Evolutionary conservation across 2,888 invertebrate genomes (phyloP).

Genomic region (Tipula unca): DNA sequence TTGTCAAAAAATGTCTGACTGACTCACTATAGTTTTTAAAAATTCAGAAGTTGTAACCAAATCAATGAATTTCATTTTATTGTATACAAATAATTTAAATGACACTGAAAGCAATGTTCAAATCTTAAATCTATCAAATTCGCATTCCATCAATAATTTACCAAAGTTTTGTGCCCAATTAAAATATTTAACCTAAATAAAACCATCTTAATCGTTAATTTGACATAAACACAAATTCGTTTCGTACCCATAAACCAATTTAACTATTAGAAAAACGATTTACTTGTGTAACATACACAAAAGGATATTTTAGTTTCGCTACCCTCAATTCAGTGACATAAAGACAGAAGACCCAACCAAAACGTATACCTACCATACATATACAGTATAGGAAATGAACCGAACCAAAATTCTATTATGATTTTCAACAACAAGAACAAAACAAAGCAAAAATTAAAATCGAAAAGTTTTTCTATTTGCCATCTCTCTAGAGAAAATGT

Average conservation of each 20-base stretch:
- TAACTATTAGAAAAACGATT: no score
- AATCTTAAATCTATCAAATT: neutral
- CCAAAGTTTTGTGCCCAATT: neutral
- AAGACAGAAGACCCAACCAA: neutral
- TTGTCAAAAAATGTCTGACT: no score
- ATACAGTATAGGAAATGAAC: neutral
- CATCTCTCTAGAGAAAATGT: neutral
- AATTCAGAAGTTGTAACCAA: no score
- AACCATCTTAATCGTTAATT: neutral
- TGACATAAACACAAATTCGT: neutral
- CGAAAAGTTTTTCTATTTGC: neutral
- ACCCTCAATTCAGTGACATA: neutral
- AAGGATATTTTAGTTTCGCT: neutral
- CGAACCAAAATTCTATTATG: neutral
- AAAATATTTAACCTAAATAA: neutral
- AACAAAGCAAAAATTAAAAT: neutral
- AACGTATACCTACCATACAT: neutral
- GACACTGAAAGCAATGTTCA: no score
- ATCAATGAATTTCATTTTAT: no score
- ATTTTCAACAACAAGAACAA: neutral
- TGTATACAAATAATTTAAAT: no score
- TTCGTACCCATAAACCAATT: neutral
- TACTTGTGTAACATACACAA: no score
- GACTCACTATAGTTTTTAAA: no score
- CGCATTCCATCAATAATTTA: neutral